A percentile compares a stretch with the other conserved stretches of the same genome.
These are phyloP conservation scores for Chrysolina haemoptera DNA, from an alignment of 2,888 invertebrate genomes.

Conservation along the genomic window DNA sequence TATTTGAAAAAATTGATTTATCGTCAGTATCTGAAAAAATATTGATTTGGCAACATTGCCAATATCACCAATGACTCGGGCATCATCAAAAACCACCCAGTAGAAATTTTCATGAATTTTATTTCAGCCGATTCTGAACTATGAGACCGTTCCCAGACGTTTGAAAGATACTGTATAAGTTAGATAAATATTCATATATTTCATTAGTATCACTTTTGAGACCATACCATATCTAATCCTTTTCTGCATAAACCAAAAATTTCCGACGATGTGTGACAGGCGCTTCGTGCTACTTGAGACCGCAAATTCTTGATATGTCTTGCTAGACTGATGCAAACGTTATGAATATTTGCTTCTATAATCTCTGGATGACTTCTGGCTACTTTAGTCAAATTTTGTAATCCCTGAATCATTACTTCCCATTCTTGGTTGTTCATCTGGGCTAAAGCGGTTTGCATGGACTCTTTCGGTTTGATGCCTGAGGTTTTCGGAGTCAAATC, in stretches of 20 bases:
- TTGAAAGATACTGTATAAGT: too few relatives aligned
- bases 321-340: constrained; percentile 80
- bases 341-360: constrained; percentile 78
- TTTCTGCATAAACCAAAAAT: constrained; percentile 76
- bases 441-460: constrained; percentile 75
- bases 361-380: constrained; percentile 78
- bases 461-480: constrained; percentile 75
- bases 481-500: constrained; percentile 45
- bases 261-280: constrained; percentile 87
- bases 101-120: too few relatives aligned
- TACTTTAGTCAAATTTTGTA: constrained; percentile 79
- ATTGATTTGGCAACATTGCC: too few relatives aligned
- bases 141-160: too few relatives aligned
- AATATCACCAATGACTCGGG: too few relatives aligned
- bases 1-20: too few relatives aligned
- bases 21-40: too few relatives aligned
- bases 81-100: too few relatives aligned
- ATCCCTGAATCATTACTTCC: constrained; percentile 79
- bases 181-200: too few relatives aligned
- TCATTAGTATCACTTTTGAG: background rate
- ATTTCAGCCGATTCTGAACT: too few relatives aligned
- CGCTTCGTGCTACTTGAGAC: constrained; percentile 92
- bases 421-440: constrained; percentile 84
- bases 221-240: constrained; percentile 75
- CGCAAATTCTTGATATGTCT: constrained; percentile 90